Evolutionary conservation across 2,888 invertebrate species (phyloP).

Genomic region (Andrena chrysosceles): DNA sequence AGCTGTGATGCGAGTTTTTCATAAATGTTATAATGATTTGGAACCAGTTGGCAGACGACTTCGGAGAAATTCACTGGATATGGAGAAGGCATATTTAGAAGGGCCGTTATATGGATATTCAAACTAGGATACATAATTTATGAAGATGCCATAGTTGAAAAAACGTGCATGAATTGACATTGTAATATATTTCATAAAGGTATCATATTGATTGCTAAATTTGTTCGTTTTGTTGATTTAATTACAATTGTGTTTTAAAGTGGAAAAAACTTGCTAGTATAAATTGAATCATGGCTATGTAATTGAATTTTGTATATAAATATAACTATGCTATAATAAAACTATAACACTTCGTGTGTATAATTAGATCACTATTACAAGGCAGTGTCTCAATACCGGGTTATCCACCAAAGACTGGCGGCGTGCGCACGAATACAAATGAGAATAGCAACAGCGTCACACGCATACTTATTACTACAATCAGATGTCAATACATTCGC

Average conservation of each 20-base stretch:
- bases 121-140: not conserved
- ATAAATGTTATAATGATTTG: slow-evolving; percentile 95
- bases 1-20: slow-evolving; percentile 94
- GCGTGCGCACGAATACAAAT: too few species aligned
- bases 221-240: not conserved
- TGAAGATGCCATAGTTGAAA: slow-evolving; percentile 1
- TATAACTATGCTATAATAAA: not conserved
- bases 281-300: not conserved
- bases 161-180: not conserved
- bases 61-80: slow-evolving; percentile 91
- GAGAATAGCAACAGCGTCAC: too few species aligned
- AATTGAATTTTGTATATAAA: not conserved
- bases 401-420: too few species aligned
- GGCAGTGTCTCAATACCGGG: too few species aligned
- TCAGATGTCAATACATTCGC: too few species aligned
- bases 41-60: slow-evolving; percentile 95
- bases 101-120: slow-evolving; percentile 92
- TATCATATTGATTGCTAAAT: not conserved
- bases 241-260: not conserved
- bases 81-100: slow-evolving; percentile 91
- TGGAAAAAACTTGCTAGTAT: not conserved
- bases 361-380: not conserved
- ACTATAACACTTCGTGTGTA: not conserved
- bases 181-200: not conserved
- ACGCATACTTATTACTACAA: too few species aligned